Base-by-base conservation (phyloP, 2,797 vertebrate genomes). In the Podarcis siculus region DNA sequence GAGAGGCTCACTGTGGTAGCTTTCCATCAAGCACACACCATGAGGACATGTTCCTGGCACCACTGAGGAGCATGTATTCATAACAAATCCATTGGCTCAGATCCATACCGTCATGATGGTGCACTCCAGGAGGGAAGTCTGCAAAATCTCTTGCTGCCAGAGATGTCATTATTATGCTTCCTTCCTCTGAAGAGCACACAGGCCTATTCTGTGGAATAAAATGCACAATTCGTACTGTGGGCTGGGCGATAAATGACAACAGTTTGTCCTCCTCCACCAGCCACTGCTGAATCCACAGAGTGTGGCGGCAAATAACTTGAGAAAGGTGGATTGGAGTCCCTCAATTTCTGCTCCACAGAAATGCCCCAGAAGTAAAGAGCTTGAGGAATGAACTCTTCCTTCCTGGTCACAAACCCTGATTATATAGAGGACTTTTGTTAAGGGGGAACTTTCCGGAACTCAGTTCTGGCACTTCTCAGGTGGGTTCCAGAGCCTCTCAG, bases 41-140 rank as follows among this genome's bases (percentile, higher is more conserved):
- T 78, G 73, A 3, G 55, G 21, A 86, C 90, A 37, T 61, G 64
- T 86, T 2, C 5, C 64, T 80, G 19, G 86, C 35, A 85, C 10
- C 1, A n/a, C 8, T 45, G 71, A 32, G 27, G 66, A 21, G 32
- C 39, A 75, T 45, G 21, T 71, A 72, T 72, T 61, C 86, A 83
- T 79, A 89, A 91, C 91, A 90, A 93, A 83, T 86, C 78, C 83
- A 37, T 92, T 94, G 21, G 35, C 61, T 75, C 89, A 61, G 89
- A 93, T 92, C 88, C 32, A 83, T 61, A 58, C 45, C 61, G 73
- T 92, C 86, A 84, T 92, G 90, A 85, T 75, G 23, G 42, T 19
- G 2, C 61, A 49, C 37, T 86, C 86, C 77, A 82, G 7, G 19
- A 32, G 32, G 55, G 27, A 15, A 89, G 37, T 66, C 84, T 78